Evolutionary conservation across 2,888 invertebrate species (phyloP).

Genomic region (Drosophila anomelani): DNA sequence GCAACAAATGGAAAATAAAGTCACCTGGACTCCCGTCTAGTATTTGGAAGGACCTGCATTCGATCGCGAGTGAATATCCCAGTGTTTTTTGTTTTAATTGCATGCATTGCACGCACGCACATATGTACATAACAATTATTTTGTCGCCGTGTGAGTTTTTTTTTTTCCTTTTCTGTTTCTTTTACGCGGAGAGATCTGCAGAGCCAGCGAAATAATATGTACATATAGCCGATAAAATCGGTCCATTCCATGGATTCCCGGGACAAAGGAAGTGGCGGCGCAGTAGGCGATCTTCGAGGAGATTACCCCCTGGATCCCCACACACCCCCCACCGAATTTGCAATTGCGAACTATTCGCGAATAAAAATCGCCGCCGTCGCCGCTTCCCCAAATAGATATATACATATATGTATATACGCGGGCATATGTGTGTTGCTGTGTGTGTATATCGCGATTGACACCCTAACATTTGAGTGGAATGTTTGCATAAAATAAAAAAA

Average conservation of each 20-base stretch:
- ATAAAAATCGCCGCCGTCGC: conserved; percentile 21
- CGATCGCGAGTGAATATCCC: conserved; percentile 13
- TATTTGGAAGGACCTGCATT: neutral
- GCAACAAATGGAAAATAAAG: conserved; percentile 26
- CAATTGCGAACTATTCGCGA: conserved; percentile 23
- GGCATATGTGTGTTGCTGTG: neutral
- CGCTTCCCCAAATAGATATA: conserved; percentile 33
- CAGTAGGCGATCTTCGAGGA: conserved; percentile 22
- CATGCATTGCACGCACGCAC: conserved; percentile 20
- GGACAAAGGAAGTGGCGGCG: conserved; percentile 41
- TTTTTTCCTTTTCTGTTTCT: conserved; percentile 30
- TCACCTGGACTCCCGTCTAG: neutral
- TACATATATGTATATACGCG: neutral
- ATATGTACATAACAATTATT: conserved; percentile 44
- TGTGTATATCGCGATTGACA: conserved; percentile 25
- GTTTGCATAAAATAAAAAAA: conserved; percentile 18
- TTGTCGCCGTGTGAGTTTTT: conserved; percentile 52
- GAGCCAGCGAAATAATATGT: conserved; percentile 6
- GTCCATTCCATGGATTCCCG: conserved; percentile 7
- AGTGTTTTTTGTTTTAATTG: conserved; percentile 23
- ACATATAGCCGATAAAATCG: conserved; percentile 15
- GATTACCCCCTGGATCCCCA: neutral
- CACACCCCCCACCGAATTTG: conserved; percentile 1
- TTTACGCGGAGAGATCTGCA: conserved; percentile 34
- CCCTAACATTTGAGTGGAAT: conserved; percentile 39